Evolutionary conservation across 1,140 invertebrate genomes (phyloP).

Genomic region (Drosophila navojoa): DNA sequence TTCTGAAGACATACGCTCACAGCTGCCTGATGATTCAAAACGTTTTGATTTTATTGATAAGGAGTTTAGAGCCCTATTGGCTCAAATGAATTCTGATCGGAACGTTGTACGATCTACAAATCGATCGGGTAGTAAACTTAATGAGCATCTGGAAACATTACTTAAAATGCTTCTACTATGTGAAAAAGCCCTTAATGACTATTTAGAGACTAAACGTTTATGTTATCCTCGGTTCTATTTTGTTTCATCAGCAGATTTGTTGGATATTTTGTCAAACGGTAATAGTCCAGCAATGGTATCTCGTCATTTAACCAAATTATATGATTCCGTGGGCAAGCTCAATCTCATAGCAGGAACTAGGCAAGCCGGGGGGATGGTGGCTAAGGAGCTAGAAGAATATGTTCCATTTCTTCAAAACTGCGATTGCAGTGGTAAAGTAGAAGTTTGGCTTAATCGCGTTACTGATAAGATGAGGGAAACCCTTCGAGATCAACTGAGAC

Average conservation of each 20-base stretch:
- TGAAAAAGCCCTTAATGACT: constrained; percentile 97
- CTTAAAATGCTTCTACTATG: constrained; percentile 91
- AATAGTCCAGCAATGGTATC: constrained; percentile 93
- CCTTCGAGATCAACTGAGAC: constrained; percentile 90
- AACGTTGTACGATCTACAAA: constrained; percentile 95
- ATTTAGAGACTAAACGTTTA: constrained; percentile 96
- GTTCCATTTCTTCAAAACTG: constrained; percentile 89
- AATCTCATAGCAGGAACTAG: constrained; percentile 87
- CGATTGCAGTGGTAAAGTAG: constrained; percentile 95
- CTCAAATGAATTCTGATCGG: constrained; percentile 86
- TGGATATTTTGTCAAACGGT: constrained; percentile 97
- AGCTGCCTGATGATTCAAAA: constrained; percentile 95
- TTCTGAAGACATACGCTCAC: constrained; percentile 96
- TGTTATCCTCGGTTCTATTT: constrained; percentile 98
- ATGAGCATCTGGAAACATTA: constrained; percentile 91
- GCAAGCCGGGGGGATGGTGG: constrained; percentile 88
- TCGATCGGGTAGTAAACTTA: constrained; percentile 87
- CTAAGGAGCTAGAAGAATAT: constrained; percentile 93
- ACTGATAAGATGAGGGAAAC: constrained; percentile 93
- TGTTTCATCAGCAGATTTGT: constrained; percentile 95
- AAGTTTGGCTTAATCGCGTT: constrained; percentile 94
- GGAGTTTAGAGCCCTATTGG: constrained; percentile 88
- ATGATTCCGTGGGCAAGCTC: constrained; percentile 95
- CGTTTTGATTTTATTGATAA: constrained; percentile 95
- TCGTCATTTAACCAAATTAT: constrained; percentile 95